Conservation (phyloP, 1,140 invertebrate genomes). For the Copidosoma floridanum region DNA sequence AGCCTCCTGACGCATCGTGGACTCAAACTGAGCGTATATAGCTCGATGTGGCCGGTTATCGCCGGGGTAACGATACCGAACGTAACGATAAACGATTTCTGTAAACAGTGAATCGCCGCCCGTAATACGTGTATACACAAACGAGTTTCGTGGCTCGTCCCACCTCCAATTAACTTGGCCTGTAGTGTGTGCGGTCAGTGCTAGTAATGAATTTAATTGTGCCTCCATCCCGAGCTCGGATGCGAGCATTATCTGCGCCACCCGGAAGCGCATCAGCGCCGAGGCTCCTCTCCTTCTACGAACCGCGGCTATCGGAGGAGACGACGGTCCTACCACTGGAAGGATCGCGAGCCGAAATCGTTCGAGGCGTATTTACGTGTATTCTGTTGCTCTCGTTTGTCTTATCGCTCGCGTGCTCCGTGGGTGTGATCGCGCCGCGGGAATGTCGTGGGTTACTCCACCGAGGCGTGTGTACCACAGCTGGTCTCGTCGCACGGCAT, state of each 20-base stretch:
- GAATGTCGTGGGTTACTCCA: too few species aligned
- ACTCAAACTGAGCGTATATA: too few species aligned
- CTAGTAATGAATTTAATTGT: conserved; percentile 30
- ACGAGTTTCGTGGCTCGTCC: not conserved
- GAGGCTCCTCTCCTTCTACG: not conserved
- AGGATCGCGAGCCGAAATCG: not conserved
- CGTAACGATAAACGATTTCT: too few species aligned
- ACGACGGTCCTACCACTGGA: not conserved
- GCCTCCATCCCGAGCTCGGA: too few species aligned
- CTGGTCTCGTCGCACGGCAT: too few species aligned
- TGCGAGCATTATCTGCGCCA: conserved; percentile 11
- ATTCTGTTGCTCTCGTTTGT: too few species aligned
- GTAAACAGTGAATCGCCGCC: too few species aligned
- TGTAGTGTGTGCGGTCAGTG: not conserved
- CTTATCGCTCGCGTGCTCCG: not conserved
- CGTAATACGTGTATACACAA: not conserved
- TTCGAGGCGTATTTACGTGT: not conserved
- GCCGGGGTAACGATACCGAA: too few species aligned
- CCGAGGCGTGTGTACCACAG: too few species aligned
- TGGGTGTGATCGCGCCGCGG: too few species aligned
- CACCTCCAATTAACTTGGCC: conserved; percentile 18
- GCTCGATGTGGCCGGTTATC: too few species aligned
- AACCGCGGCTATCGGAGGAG: not conserved
- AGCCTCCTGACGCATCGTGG: too few species aligned
- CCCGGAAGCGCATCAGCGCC: conserved; percentile 6